These are phyloP conservation scores for Chloromyia formosa DNA, from an alignment of 2,888 invertebrate genomes.

Conservation along the genomic window DNA sequence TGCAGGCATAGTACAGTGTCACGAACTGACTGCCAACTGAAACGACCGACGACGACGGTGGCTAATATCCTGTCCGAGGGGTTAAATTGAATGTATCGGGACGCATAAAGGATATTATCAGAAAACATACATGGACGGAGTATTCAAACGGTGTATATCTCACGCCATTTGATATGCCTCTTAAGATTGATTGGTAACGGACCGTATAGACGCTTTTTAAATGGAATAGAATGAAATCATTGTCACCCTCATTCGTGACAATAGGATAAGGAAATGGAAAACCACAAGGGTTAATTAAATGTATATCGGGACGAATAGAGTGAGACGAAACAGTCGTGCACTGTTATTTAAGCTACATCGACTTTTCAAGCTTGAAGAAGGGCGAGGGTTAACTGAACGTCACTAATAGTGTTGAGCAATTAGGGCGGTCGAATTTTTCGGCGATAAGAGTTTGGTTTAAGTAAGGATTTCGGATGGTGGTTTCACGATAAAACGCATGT, in stretches of 20 bases:
- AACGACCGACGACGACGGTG: no score
- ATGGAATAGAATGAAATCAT: conserved; percentile 36
- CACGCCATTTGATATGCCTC: conserved; percentile 44
- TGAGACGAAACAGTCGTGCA: background rate
- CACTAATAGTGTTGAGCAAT: conserved; percentile 17
- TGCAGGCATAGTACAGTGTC: conserved; percentile 8
- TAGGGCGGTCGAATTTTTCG: background rate
- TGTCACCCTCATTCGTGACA: conserved; percentile 6
- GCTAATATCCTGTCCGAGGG: conserved; percentile 12
- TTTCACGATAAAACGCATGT: no score
- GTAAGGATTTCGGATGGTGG: no score
- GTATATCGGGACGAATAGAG: conserved; percentile 11
- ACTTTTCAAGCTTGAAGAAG: conserved; percentile 21
- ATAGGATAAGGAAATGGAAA: conserved; percentile 13
- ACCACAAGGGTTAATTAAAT: conserved; percentile 44
- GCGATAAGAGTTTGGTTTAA: no score
- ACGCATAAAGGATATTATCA: conserved; percentile 11
- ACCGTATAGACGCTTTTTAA: conserved; percentile 9
- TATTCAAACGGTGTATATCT: conserved; percentile 39
- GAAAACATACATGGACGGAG: conserved; percentile 10
- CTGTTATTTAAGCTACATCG: conserved; percentile 25
- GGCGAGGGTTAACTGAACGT: conserved; percentile 4
- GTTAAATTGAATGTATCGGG: background rate
- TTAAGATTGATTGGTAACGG: conserved; percentile 43
- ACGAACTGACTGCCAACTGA: no score